phyloP scores from a whole-genome alignment of 2,113 vertebrate species.

The Scomber colias region DNA sequence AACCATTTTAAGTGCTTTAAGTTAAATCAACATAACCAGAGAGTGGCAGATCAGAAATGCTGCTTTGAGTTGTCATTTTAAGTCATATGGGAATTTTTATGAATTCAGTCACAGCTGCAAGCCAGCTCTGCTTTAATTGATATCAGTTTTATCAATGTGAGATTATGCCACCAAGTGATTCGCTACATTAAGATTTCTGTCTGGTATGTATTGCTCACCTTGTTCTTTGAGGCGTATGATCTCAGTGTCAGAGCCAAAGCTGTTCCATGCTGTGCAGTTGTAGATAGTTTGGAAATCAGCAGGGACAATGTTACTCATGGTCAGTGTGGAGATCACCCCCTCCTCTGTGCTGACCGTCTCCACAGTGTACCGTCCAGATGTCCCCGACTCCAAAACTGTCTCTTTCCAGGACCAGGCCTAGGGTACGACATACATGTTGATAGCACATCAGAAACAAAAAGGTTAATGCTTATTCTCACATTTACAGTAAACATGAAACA shows the following conservation, averaged over 20 bases:
- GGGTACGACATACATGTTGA: neutral
- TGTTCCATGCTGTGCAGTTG: conserved; percentile 99
- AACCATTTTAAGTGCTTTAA: too few relatives aligned
- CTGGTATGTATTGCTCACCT: conserved; percentile 84
- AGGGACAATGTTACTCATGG: conserved; percentile 97
- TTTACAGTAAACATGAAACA: neutral
- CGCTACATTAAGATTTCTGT: too few relatives aligned
- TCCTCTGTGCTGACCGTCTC: conserved; percentile 98
- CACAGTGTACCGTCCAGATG: conserved; percentile 96
- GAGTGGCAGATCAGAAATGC: too few relatives aligned
- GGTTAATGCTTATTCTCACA: too few relatives aligned
- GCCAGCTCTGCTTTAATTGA: too few relatives aligned
- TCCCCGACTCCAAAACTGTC: conserved; percentile 97
- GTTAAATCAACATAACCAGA: too few relatives aligned
- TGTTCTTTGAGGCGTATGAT: conserved; percentile 99
- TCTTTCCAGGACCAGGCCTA: conserved; percentile 99
- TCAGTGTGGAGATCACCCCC: conserved; percentile 96
- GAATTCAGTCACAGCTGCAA: too few relatives aligned
- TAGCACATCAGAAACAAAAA: too few relatives aligned
- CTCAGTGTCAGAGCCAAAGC: conserved; percentile 98
- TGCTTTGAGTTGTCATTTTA: too few relatives aligned
- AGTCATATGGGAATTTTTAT: too few relatives aligned
- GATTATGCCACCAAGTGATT: too few relatives aligned
- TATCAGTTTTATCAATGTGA: too few relatives aligned
- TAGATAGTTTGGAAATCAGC: conserved; percentile 99